Percentiles rank a stretch among this genome's conserved stretches.
These are phyloP conservation scores for Semibalanus balanoides DNA, from an alignment of 1,140 invertebrate genomes.

Conservation along the genomic window DNA sequence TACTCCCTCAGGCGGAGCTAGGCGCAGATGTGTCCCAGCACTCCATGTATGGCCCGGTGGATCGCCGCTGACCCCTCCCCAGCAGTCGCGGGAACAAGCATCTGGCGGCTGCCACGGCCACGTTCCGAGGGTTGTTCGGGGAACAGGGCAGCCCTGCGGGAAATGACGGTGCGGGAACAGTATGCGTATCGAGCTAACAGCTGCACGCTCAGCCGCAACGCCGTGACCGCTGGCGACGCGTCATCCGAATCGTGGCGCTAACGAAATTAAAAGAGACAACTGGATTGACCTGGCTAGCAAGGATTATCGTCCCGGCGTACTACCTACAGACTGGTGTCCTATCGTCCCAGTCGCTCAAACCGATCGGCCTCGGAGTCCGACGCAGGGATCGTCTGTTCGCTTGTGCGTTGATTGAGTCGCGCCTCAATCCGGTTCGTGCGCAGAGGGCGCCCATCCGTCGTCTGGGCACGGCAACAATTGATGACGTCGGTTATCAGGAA, in stretches of 20 bases:
- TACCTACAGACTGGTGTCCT: not conserved
- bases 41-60: too few species aligned
- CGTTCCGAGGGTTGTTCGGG: not conserved
- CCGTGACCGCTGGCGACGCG: slow-evolving; percentile 10
- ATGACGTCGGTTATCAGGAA: slow-evolving; percentile 18
- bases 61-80: not conserved
- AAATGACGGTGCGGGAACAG: slow-evolving; percentile 10
- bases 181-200: slow-evolving; percentile 12
- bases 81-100: not conserved
- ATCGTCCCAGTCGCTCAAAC: not conserved
- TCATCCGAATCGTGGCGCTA: slow-evolving; percentile 12
- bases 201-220: slow-evolving; percentile 6
- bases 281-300: not conserved
- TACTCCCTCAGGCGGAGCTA: not conserved
- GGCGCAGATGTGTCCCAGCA: not conserved
- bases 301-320: not conserved
- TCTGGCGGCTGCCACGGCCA: not conserved
- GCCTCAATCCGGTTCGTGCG: slow-evolving; percentile 18
- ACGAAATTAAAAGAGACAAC: not conserved
- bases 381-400: not conserved
- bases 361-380: not conserved
- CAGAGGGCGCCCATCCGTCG: slow-evolving; percentile 15
- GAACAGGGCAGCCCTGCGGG: not conserved
- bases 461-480: slow-evolving; percentile 21
- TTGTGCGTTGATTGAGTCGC: slow-evolving; percentile 19